Conservation (phyloP, 1,140 invertebrate species). For the Pygmarrhopalites habei region DNA sequence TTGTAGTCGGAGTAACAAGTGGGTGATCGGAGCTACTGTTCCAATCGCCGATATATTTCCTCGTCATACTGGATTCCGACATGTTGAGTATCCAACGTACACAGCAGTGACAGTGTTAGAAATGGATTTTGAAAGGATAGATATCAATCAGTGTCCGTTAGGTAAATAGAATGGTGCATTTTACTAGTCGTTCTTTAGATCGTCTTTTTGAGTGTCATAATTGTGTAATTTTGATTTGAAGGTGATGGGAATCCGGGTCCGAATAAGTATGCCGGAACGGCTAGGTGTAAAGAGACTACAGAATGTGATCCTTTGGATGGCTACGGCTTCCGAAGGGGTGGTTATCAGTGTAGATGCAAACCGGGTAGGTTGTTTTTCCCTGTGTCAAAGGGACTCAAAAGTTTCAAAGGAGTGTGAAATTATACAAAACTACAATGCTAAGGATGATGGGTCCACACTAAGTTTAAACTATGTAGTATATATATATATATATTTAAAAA, state of each 20-base stretch:
- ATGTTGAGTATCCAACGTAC: constrained; percentile 93
- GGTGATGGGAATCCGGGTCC: constrained; percentile 76
- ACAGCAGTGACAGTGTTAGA: constrained; percentile 87
- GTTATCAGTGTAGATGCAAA: constrained; percentile 84
- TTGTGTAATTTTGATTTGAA: no score
- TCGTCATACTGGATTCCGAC: constrained; percentile 84
- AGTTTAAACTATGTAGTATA: no score
- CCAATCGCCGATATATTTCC: constrained; percentile 94
- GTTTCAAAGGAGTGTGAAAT: no score
- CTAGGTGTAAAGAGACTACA: constrained; percentile 87
- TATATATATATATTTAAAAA: no score
- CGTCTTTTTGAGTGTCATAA: no score
- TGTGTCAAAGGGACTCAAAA: no score
- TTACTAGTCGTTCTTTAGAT: no score
- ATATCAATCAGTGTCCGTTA: constrained; percentile 92
- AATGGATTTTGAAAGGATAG: constrained; percentile 94
- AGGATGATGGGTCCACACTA: no score
- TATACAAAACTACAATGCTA: no score
- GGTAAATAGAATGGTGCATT: no score
- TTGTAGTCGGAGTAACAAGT: constrained; percentile 89
- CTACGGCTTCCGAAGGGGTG: constrained; percentile 89
- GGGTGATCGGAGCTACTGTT: constrained; percentile 85
- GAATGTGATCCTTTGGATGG: constrained; percentile 96
- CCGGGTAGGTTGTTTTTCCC: no score
- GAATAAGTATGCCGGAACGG: constrained; percentile 83